A percentile compares a stretch with the other conserved stretches of the same genome.
These are phyloP conservation scores for Batillaria attramentaria DNA, from an alignment of 1,140 invertebrate species.

Conservation along the genomic window DNA sequence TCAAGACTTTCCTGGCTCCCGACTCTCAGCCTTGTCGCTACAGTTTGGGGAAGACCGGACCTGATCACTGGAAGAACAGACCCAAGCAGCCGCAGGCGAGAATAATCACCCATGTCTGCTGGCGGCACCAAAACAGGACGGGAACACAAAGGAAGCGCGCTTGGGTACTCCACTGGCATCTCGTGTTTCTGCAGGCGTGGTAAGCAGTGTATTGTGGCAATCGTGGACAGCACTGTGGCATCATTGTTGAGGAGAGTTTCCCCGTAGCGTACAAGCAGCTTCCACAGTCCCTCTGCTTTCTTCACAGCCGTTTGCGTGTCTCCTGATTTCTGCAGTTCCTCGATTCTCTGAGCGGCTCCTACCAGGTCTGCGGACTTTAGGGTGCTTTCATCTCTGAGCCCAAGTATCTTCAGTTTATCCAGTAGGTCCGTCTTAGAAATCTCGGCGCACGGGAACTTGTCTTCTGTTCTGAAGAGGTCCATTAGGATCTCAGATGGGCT, in stretches of 20 bases:
- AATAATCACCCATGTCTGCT: slow-evolving; percentile 10
- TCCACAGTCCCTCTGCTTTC: slow-evolving; percentile 17
- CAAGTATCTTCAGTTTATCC: slow-evolving; percentile 19
- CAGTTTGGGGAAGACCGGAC: not conserved
- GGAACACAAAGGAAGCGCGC: not conserved
- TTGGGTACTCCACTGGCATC: slow-evolving; percentile 17
- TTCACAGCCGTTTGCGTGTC: not conserved
- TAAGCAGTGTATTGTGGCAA: slow-evolving; percentile 4
- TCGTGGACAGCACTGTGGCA: no score
- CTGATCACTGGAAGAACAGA: not conserved
- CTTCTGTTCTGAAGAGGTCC: slow-evolving; percentile 34
- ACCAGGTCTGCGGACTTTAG: slow-evolving; percentile 26
- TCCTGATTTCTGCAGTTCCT: not conserved
- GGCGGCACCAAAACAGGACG: not conserved
- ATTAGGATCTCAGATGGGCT: slow-evolving; percentile 20
- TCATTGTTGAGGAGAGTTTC: no score
- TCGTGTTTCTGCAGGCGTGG: slow-evolving; percentile 23
- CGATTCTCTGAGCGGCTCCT: slow-evolving; percentile 21
- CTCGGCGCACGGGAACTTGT: slow-evolving; percentile 34
- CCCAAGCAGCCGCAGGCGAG: not conserved
- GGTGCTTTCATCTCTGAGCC: slow-evolving; percentile 23
- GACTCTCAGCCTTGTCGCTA: not conserved
- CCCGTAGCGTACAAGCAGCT: no score
- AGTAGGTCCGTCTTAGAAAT: slow-evolving; percentile 16
- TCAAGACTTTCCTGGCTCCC: not conserved